Conservation (phyloP, 2,888 invertebrate genomes). For the Drosophila helvetica region DNA sequence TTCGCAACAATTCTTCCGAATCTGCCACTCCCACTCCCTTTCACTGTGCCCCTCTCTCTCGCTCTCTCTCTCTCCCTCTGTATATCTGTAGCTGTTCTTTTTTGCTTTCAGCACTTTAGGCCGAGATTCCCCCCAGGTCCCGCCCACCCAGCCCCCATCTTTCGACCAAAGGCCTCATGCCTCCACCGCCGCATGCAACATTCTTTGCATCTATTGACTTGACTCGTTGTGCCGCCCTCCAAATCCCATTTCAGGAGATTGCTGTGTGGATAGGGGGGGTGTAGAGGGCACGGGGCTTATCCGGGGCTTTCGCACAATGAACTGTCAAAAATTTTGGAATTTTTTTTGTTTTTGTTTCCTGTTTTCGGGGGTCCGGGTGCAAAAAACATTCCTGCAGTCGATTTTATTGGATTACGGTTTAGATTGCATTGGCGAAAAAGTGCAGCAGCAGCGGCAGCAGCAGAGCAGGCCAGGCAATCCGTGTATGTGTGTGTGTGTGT, state of each 20-base stretch:
- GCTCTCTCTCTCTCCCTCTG: slow-evolving; percentile 10
- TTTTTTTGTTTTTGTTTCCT: slow-evolving; percentile 4
- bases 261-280: neutral
- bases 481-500: slow-evolving; percentile 36
- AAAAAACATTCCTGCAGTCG: slow-evolving; percentile 65
- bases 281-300: neutral
- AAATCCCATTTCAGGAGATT: slow-evolving; percentile 26
- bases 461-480: slow-evolving; percentile 21
- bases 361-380: neutral
- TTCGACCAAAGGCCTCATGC: neutral
- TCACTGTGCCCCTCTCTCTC: no score
- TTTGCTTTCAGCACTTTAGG: slow-evolving; percentile 78
- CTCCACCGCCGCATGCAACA: slow-evolving; percentile 29
- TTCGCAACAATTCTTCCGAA: slow-evolving; percentile 77
- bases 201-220: slow-evolving; percentile 63
- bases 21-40: slow-evolving; percentile 4
- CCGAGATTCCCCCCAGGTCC: slow-evolving; percentile 49
- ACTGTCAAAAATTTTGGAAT: slow-evolving; percentile 66
- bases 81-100: slow-evolving; percentile 50
- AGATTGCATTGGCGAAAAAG: slow-evolving; percentile 71
- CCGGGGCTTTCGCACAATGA: slow-evolving; percentile 50
- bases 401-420: slow-evolving; percentile 80
- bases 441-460: slow-evolving; percentile 51
- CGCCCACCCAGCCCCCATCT: neutral
- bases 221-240: slow-evolving; percentile 20